Base-by-base conservation (phyloP, 2,113 vertebrate species). In the Psittacara wagleri region DNA sequence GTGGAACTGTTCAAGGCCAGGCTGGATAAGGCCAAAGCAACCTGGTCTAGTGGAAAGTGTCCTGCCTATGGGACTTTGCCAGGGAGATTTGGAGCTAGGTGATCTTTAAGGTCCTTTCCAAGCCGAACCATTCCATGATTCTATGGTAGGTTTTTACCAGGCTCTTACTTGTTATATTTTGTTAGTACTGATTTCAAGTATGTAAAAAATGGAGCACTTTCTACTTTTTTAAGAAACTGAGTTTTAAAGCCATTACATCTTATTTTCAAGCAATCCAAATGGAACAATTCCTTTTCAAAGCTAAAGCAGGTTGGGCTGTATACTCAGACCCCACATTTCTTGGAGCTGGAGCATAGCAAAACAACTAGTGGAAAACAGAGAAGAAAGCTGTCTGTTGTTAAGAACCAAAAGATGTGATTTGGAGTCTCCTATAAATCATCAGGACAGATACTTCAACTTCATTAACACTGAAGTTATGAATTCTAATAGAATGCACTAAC, bases 351-450 rank as follows among this genome's bases (percentile, higher is more conserved):
- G 22, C 52, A 59, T 24, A 63, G 44, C 52, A 91, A 89, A 86
- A 69, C 61, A 48, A 23, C 28, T 18, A n/a, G 43, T 78, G 74
- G 78, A 94, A 86, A 15, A 35, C 24, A 69, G 2, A 61, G 66
- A 48, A 68, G 17, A 82, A 63, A 84, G 67, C 27, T 92, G 33
- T 35, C 54, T 41, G 39, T 83, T 95, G 31, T 70, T 83, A 73
- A 94, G 39, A 95, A 88, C 83, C 52, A 76, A 84, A 86, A 61
- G 17, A 22, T 85, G 39, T 72, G 59, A 24, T 83, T 81, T 90
- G 78, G 54, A 66, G 23, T 72, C 49, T 78, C 80, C 11, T 82
- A 68, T 87, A 95, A 95, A 87, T 96, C 73, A 89, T 68, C 59
- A 92, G 20, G 48, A 74, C 37, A 89, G 73, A 63, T 86, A 84